These are phyloP conservation scores for Saccostrea cuccullata DNA, from an alignment of 1,140 invertebrate genomes.

Conservation along the genomic window DNA sequence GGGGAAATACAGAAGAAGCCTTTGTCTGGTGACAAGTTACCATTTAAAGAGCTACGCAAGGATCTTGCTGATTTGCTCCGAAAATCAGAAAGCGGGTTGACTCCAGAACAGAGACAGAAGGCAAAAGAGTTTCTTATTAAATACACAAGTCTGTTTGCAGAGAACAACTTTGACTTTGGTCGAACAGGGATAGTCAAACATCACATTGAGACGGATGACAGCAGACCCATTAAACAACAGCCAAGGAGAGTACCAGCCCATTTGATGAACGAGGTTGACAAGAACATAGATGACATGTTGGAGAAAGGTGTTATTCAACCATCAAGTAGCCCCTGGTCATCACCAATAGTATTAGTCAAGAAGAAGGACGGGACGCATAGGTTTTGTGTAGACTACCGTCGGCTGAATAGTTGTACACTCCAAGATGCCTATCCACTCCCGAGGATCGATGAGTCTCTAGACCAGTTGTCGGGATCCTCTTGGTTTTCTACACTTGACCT, in stretches of 20 bases:
- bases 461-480: too few relatives aligned
- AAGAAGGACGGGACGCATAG: neutral
- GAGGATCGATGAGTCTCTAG: too few relatives aligned
- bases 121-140: neutral
- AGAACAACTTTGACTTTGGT: neutral
- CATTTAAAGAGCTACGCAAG: neutral
- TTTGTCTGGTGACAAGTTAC: neutral
- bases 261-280: too few relatives aligned
- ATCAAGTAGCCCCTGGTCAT: neutral
- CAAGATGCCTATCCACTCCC: too few relatives aligned
- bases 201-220: too few relatives aligned
- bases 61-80: neutral
- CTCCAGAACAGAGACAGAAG: neutral
- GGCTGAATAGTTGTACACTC: constrained; percentile 48
- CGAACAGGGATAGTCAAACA: neutral
- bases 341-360: neutral
- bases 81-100: neutral
- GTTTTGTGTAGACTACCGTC: constrained; percentile 16
- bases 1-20: neutral
- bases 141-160: neutral
- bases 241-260: too few relatives aligned
- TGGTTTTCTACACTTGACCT: too few relatives aligned
- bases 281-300: too few relatives aligned
- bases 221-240: too few relatives aligned
- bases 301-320: neutral